These are phyloP conservation scores for Xiphophorus birchmanni DNA, from an alignment of 2,797 vertebrate genomes.

Conservation along the genomic window DNA sequence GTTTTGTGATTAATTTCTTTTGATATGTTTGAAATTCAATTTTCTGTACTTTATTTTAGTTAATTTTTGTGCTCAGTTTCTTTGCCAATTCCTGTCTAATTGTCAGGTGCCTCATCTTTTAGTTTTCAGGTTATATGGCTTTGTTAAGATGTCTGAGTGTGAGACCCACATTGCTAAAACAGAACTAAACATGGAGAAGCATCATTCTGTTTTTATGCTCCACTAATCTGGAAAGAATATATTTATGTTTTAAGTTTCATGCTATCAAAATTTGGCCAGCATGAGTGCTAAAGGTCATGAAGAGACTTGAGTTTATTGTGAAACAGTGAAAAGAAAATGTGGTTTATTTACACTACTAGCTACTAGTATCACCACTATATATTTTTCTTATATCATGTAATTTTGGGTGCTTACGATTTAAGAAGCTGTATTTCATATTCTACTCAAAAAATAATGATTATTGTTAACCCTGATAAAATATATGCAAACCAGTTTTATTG, in stretches of 20 bases:
- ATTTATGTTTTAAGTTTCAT: neutral
- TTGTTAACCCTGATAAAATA: neutral
- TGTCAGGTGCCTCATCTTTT: neutral
- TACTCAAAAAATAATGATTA: neutral
- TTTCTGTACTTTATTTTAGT: neutral
- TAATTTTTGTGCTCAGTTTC: neutral
- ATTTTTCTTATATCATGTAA: neutral
- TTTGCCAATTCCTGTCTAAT: conserved; percentile 16
- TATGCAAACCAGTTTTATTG: neutral
- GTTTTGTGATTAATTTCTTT: neutral
- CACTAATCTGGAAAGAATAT: neutral
- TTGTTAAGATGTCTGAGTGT: neutral
- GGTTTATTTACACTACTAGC: neutral
- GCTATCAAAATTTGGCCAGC: neutral
- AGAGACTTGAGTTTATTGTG: neutral
- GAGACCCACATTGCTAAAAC: neutral
- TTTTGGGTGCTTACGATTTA: neutral
- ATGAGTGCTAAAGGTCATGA: neutral
- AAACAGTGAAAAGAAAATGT: neutral
- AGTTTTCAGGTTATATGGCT: neutral
- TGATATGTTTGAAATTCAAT: neutral
- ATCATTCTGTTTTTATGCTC: too few relatives aligned
- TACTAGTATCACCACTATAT: neutral
- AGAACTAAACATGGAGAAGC: too few relatives aligned
- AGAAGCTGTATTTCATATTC: neutral